Percentiles rank a stretch among this genome's conserved stretches.
These are phyloP conservation scores for Acanthococcus lagerstroemiae DNA, from an alignment of 2,888 invertebrate species.

Conservation along the genomic window DNA sequence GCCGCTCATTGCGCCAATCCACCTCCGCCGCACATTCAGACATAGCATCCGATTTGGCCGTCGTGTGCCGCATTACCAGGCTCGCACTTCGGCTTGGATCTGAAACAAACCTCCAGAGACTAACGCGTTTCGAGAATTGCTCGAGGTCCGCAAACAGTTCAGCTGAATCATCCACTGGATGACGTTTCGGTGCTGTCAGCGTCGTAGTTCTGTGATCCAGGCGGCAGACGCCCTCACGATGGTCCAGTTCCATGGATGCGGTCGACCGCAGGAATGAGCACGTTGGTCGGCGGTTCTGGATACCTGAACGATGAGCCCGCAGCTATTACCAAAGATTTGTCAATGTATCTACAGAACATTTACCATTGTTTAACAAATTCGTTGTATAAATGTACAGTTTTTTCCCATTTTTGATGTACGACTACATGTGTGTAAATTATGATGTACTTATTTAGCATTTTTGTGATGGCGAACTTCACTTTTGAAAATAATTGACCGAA, in stretches of 20 bases:
- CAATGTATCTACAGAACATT: not conserved
- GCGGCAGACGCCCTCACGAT: too few species aligned
- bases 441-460: too few species aligned
- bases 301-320: not conserved
- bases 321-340: not conserved
- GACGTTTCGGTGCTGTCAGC: too few species aligned
- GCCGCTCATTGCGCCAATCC: slow-evolving; percentile 44
- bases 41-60: slow-evolving; percentile 31
- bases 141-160: too few species aligned
- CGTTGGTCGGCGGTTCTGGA: not conserved
- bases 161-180: too few species aligned
- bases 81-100: slow-evolving; percentile 21
- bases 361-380: not conserved
- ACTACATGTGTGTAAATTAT: too few species aligned
- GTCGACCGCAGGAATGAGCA: not conserved
- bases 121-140: not conserved
- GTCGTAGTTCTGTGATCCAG: not conserved
- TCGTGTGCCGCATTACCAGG: slow-evolving; percentile 25
- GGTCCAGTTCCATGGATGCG: too few species aligned
- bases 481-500: too few species aligned
- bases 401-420: not conserved
- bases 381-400: not conserved
- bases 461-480: too few species aligned
- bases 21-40: slow-evolving; percentile 23
- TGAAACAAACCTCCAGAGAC: slow-evolving; percentile 18